Base-by-base conservation (phyloP, 2,888 invertebrate genomes). In the Pharmacophagus antenor region DNA sequence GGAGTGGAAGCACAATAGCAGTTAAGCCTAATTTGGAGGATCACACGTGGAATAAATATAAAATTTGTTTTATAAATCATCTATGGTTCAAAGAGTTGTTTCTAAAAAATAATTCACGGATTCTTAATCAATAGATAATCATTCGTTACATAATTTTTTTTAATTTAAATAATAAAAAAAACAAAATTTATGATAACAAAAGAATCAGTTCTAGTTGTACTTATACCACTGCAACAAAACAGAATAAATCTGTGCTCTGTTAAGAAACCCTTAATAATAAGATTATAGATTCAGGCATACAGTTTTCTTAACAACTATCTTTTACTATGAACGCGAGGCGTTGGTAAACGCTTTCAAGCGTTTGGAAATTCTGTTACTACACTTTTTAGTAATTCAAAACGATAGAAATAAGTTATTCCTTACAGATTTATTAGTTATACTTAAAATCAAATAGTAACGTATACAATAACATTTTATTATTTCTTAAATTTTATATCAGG, bases 1-100 rank as follows among this genome's bases (percentile, higher is more conserved):
- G 87, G 87, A 80, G 77, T 77, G 73, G 70, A 78, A 77, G 79
- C 70, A 88, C 83, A 86, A 87, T 85, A 70, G 84, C 71, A 65
- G 70, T 69, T 68, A 67, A 63, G 69, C 37, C 80, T 58, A 78
- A 82, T 81, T 72, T 74, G 82, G 84, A 67, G 65, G 66, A 67
- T 67, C 66, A 67, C 65, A 62, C 73, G 73, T 76, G 71, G 71
- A 67, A 69, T 63, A 76, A 77, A 81, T 81, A 64, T 64, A 63
- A 51, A 60, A 8, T 6, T 37, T 5, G 7, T n/a, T 37, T 6
- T 27, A 27, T 27, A 1, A 27, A 27, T 27, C 15, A 37, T 37
- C 37, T 37, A 37, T 37, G n/a, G n/a, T 6, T n/a, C 15, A 15
- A 37, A n/a, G 15, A 6, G 37, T 37, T n/a, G 5, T n/a, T 37